Evolutionary conservation across 2,797 vertebrate species (phyloP).

Genomic region (Heliangelus exortis): DNA sequence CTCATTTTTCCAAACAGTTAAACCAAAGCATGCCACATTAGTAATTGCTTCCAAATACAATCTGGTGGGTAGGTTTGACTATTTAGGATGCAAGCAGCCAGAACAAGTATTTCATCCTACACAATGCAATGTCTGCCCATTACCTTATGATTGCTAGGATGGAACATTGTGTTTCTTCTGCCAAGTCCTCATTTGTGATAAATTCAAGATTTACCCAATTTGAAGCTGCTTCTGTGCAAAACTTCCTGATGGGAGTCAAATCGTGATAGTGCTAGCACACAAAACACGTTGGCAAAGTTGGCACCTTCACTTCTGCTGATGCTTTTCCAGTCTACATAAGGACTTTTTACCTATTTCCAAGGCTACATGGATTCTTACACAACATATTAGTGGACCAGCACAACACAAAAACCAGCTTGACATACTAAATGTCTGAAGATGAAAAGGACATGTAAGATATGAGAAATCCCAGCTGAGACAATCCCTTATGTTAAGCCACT

Average conservation of each 20-base stretch:
- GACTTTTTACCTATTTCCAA: not conserved
- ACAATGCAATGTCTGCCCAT: conserved; percentile 28
- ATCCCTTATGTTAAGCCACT: not conserved
- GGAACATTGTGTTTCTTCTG: not conserved
- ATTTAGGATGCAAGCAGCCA: conserved; percentile 41
- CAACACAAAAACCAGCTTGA: not conserved
- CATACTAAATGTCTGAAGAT: not conserved
- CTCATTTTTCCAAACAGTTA: conserved; percentile 32
- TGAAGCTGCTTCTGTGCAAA: not conserved
- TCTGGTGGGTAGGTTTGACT: conserved; percentile 52
- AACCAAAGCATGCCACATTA: conserved; percentile 15
- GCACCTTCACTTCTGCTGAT: not conserved
- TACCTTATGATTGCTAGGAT: not conserved
- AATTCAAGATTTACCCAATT: not conserved
- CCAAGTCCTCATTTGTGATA: not conserved
- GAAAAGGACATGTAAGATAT: not conserved
- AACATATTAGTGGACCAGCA: not conserved
- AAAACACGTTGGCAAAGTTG: not conserved
- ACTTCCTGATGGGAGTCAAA: not conserved
- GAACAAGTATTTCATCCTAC: conserved; percentile 40
- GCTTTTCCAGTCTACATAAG: not conserved
- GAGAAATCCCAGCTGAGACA: not conserved
- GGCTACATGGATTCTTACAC: not conserved
- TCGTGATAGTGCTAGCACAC: not conserved
- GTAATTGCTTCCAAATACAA: conserved; percentile 32